Base-by-base conservation (phyloP, 2,888 invertebrate species). In the Amblyjoppa proteus region DNA sequence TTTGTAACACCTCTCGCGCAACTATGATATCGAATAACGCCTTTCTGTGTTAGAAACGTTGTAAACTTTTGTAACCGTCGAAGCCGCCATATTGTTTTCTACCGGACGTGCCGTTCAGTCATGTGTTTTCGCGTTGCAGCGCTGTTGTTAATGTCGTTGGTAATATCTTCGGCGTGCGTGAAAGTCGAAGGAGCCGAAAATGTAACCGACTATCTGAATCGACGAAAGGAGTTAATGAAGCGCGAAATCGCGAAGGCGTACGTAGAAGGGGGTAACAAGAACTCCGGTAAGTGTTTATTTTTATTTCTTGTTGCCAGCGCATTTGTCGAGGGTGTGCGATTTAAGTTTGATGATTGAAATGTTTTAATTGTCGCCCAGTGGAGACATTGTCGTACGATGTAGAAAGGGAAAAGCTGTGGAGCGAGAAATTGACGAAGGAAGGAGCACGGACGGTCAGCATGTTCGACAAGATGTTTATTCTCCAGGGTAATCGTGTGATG, bases 191-290 rank as follows among this genome's bases (percentile, higher is more conserved):
- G 66, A 20, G 58, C 49, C 25, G 78, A 58, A 38, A 66, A 76
- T 58, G 66, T 84, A 5, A 66, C 38, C 20, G 86, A 89, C n/a
- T 80, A 88, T 74, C 80, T 90, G 7, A 81, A 85, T 16, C 87
- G 88, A 38, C 80, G 83, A 69, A 64, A 88, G 20, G 87, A 53
- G 51, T 85, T 89, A 25, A 83, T 87, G n/a, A 90, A 90, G 73
- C 82, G 87, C n/a, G 87, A 89, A 69, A 89, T 91, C 45, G 89
- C 88, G 11, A 91, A 90, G 74, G 80, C 84, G 31, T 86, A 85
- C 64, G 66, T 83, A 7, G 45, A 81, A 69, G 69, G 56, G 61
- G 49, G 83, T 70, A 41, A 84, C 68, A 34, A 20, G 61, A 85
- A 76, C 2, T 66, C 79, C 38, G 78, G 81, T 84, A 51, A 61